Evolutionary conservation across 2,113 vertebrate genomes (phyloP), one percentile per base, ranked within the genome.

Genomic region (Myotis yumanensis): DNA sequence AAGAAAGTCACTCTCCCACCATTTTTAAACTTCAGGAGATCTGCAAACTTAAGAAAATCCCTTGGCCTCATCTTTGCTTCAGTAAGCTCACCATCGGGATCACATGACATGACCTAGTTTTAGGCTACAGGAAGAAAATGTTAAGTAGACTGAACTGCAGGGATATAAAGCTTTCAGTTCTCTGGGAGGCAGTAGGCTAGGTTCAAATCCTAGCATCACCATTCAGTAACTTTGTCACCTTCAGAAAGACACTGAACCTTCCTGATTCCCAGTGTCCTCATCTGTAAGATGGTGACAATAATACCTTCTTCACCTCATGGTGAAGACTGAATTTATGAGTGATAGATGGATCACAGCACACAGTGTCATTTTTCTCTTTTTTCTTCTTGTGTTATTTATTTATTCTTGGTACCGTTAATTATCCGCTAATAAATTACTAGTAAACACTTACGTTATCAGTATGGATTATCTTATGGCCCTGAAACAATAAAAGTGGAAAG

Each of bases 1-100:
- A 88, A 62, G n/a, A 86, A 79, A 77, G 12, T 32, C 72, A 77
- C 73, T 94, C 54, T 76, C 54, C 79, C 68, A 93, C 35, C 90
- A 69, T 88, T 93, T 93, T 81, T 81, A 92, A 96, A 90, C 57
- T 94, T 93, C 40, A 52, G 54, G 84, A 81, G 51, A 84, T 76
- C 82, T 88, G 75, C 72, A 93, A 89, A 96, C 46, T 48, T 92
- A 62, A 92, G 75, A 83, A 92, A 93, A 76, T 59, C 43, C 90
- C 54, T 85, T 23, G 81, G 84, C 62, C 90, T 35, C 52, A 14
- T 66, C 4, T 2, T 57, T 91, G 71, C 22, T 64, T 68, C 4
- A 7, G 85, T 81, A 93, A n/a, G 59, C 54, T 66, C 62, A 30
- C 51, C 71, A 51, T 68, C 48, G 32, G 46, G 85, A 87, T 92